Conservation (phyloP, 35 echinoderm and acorn worm genomes). For the Eucidaris tribuloides region DNA sequence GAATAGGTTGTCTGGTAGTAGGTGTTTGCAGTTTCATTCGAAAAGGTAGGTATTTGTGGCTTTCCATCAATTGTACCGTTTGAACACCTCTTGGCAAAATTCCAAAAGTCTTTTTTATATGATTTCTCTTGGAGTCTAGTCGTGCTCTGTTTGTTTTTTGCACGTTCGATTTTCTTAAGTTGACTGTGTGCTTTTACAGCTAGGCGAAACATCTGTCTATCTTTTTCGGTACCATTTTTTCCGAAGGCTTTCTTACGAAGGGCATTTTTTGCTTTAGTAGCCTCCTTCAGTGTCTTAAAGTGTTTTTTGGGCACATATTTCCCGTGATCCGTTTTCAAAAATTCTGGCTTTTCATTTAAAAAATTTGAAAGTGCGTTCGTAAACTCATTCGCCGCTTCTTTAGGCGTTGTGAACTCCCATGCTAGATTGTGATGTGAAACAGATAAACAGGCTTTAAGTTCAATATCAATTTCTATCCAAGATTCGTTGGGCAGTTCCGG, state of each 20-base stretch:
- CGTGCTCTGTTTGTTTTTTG: conserved; percentile 15
- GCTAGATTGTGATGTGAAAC: neutral
- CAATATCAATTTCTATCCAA: neutral
- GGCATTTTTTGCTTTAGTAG: neutral
- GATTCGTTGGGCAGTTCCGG: neutral
- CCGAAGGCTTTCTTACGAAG: neutral
- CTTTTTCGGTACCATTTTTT: conserved; percentile 18
- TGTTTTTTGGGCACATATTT: neutral
- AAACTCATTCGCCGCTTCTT: neutral
- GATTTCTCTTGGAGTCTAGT: neutral
- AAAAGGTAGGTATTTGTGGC: conserved; percentile 29
- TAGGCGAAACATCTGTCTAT: conserved; percentile 8
- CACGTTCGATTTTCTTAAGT: conserved; percentile 22
- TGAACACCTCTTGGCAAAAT: conserved; percentile 20
- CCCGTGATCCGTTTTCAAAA: neutral
- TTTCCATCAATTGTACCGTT: neutral
- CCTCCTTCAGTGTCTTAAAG: neutral
- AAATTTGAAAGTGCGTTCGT: neutral
- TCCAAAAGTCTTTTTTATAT: conserved; percentile 41
- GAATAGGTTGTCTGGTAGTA: no score
- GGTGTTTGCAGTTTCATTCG: no score
- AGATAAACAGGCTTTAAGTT: neutral
- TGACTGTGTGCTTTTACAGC: conserved; percentile 35
- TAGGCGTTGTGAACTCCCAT: neutral
- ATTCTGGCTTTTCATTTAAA: neutral